phyloP scores from a whole-genome alignment of 1,140 invertebrate genomes.

The Drosophila pallidifrons region DNA sequence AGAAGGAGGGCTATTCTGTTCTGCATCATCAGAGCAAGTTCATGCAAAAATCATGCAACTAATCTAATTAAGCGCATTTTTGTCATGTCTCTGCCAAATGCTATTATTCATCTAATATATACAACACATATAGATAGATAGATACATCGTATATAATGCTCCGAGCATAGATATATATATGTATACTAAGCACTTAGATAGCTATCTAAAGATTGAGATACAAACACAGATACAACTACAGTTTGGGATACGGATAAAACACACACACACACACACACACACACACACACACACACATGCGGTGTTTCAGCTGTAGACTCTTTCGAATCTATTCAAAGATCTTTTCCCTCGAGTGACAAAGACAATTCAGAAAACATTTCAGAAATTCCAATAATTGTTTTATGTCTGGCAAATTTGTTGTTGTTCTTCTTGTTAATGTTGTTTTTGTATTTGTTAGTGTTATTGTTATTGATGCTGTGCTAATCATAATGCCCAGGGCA shows the following conservation, averaged over 20 bases:
- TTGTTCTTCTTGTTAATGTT: not conserved
- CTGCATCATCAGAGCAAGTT: slow-evolving; percentile 55
- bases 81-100: slow-evolving; percentile 61
- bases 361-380: slow-evolving; percentile 44
- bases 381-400: slow-evolving; percentile 67
- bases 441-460: no score
- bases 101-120: slow-evolving; percentile 53
- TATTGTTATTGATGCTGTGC: no score
- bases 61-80: slow-evolving; percentile 66
- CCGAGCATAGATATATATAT: not conserved
- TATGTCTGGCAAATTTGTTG: slow-evolving; percentile 24
- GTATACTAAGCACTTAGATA: not conserved
- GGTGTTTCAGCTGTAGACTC: slow-evolving; percentile 33
- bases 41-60: slow-evolving; percentile 56
- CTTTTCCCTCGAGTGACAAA: slow-evolving; percentile 18
- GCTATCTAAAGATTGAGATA: slow-evolving; percentile 11
- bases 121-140: slow-evolving; percentile 7
- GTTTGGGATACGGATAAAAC: slow-evolving; percentile 20
- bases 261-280: slow-evolving; percentile 15
- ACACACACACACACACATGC: not conserved
- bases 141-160: not conserved
- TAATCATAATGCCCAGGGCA: slow-evolving; percentile 5
- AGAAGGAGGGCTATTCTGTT: slow-evolving; percentile 16
- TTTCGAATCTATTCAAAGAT: slow-evolving; percentile 41
- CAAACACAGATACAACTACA: slow-evolving; percentile 3